A percentile compares a stretch with the other conserved stretches of the same genome.
Evolutionary conservation across 2,113 vertebrate genomes (phyloP).

Genomic region (Cisticola juncidis): DNA sequence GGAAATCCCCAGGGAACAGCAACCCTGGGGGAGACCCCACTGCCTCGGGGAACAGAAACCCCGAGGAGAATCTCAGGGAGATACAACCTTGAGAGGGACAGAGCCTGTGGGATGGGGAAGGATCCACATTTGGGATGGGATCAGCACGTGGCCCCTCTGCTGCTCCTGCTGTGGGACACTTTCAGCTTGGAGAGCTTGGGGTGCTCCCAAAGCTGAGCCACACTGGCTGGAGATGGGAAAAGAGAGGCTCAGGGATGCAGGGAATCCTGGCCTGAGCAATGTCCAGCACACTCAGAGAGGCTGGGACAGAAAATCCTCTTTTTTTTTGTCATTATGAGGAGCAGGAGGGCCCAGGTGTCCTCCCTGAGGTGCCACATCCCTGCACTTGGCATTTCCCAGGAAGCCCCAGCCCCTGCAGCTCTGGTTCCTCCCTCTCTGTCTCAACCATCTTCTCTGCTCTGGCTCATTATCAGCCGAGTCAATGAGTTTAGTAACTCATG

Average conservation of each 20-base stretch:
- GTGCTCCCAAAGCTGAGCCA: background rate
- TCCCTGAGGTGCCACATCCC: background rate
- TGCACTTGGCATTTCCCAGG: background rate
- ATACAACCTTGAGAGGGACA: too few species aligned
- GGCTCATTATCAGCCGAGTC: background rate
- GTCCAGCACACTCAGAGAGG: background rate
- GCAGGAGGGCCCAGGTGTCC: background rate
- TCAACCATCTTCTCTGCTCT: background rate
- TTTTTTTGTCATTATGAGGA: background rate
- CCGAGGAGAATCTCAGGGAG: too few species aligned
- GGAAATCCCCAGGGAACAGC: too few species aligned
- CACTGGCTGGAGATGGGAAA: background rate
- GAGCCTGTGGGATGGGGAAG: background rate
- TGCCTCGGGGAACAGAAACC: too few species aligned
- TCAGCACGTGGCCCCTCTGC: background rate
- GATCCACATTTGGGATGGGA: background rate
- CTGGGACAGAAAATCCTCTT: background rate
- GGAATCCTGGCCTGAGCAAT: background rate
- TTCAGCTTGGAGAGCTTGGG: accelerated
- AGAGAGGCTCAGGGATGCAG: background rate
- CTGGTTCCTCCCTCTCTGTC: background rate
- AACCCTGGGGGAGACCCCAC: too few species aligned
- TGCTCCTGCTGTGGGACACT: background rate
- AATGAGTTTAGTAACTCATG: background rate
- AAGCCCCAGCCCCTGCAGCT: background rate